Base-by-base conservation (phyloP, 2,113 vertebrate genomes). In the Diphyllodes magnificus region DNA sequence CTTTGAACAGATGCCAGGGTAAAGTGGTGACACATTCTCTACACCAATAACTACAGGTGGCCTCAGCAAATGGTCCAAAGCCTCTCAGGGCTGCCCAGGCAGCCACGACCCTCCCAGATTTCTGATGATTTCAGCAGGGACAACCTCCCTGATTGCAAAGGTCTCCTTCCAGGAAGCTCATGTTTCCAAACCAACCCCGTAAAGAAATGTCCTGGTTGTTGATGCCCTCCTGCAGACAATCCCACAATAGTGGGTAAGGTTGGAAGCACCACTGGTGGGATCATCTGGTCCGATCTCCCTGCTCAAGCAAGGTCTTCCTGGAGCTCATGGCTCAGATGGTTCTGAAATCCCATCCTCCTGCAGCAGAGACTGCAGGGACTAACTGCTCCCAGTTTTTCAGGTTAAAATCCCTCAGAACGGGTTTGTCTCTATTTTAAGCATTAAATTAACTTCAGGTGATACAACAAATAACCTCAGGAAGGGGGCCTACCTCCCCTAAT, bases 1-100 rank as follows among this genome's bases (percentile, higher is more conserved):
- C 79, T 93, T 95, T 90, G 90, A 95, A 90, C 15, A 66, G 77
- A 68, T 76, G 81, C 93, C 94, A 97, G 88, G 20, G 50, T 69
- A 17, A 97, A 95, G 90, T 17, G 42, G 85, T 90, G 82, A 86
- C 60, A 77, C 92, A n/a, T 79, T 72, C 94, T 81, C 95, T 79
- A 88, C 91, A 92, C 93, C 57, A 77, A 79, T 22, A 57, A 27
- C 59, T 89, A 92, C 88, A 90, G 71, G 47, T 93, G 90, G 65
- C 78, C 77, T 35, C 90, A 83, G 76, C 82, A 95, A 91, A 92
- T 83, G 79, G 72, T 24, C 71, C 79, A 95, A 88, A 82, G 72
- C 88, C 39, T 86, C 78, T 87, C 73, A 93, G 77, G 50, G 59
- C 66, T 82, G 71, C 82, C 68, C 75, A 45, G 81, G 63, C n/a